These are phyloP conservation scores for Acanthurus leucopareius DNA, from an alignment of 2,797 vertebrate species.

Conservation along the genomic window DNA sequence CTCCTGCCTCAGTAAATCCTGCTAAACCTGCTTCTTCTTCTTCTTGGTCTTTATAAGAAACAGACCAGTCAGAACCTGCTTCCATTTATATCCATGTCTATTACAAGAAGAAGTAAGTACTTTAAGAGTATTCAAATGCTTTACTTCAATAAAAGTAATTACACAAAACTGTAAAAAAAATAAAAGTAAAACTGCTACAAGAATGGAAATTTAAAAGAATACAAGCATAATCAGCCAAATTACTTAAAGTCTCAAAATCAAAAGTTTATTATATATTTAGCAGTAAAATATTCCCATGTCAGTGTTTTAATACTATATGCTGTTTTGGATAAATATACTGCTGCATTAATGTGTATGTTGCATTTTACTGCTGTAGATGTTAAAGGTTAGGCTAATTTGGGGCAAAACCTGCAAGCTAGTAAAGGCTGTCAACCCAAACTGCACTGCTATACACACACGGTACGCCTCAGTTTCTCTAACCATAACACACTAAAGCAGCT, in stretches of 20 bases:
- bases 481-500: no score
- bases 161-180: not conserved
- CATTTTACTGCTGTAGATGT: not conserved
- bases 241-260: not conserved
- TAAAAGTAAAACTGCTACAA: no score
- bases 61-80: slow-evolving; percentile 13
- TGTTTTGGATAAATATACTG: not conserved
- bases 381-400: not conserved
- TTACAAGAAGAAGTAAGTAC: no score
- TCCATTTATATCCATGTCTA: slow-evolving; percentile 29
- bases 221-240: not conserved
- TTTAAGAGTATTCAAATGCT: not conserved
- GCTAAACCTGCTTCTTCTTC: slow-evolving; percentile 43
- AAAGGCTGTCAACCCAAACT: no score
- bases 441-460: no score
- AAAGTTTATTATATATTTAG: no score
- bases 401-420: no score
- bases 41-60: slow-evolving; percentile 22
- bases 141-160: not conserved
- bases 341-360: not conserved
- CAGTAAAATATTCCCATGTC: not conserved
- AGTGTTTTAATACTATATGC: not conserved
- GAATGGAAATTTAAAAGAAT: not conserved
- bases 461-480: no score
- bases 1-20: slow-evolving; percentile 58